phyloP scores from a whole-genome alignment of 2,888 invertebrate genomes.

The Calliphora vomitoria region DNA sequence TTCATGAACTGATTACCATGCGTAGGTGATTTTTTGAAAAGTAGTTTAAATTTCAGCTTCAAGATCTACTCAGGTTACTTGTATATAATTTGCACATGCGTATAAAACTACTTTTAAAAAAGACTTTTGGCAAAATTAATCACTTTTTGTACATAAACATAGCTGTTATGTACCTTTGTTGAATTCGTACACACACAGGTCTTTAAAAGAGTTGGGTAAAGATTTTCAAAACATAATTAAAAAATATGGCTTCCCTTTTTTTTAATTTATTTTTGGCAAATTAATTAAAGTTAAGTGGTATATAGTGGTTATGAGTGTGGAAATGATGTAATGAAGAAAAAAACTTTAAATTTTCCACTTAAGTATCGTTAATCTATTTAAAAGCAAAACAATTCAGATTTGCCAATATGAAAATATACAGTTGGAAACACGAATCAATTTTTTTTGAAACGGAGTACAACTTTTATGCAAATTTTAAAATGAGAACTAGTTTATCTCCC shows the following conservation, averaged over 20 bases:
- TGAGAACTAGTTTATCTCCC: no score
- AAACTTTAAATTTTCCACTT: no score
- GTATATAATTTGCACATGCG: conserved; percentile 48
- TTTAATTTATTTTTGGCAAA: background rate
- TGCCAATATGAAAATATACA: no score
- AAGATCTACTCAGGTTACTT: conserved; percentile 51
- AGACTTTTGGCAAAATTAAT: conserved; percentile 22
- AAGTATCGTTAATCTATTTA: no score
- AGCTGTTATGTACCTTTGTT: background rate
- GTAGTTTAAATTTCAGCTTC: conserved; percentile 46
- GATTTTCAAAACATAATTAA: background rate
- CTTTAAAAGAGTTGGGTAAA: conserved; percentile 15
- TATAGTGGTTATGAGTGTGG: no score
- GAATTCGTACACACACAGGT: background rate
- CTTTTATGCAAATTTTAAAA: no score
- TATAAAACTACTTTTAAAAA: conserved; percentile 19
- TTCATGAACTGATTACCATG: conserved; percentile 64
- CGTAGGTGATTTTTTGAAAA: conserved; percentile 66
- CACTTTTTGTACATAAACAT: background rate
- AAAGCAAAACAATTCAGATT: no score
- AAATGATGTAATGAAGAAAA: background rate
- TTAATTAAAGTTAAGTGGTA: background rate
- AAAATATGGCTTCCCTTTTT: background rate
- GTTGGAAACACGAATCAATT: no score
- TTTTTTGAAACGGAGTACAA: no score